Evolutionary conservation across 2,797 vertebrate species (phyloP).

Genomic region (Holocentrus rufus): DNA sequence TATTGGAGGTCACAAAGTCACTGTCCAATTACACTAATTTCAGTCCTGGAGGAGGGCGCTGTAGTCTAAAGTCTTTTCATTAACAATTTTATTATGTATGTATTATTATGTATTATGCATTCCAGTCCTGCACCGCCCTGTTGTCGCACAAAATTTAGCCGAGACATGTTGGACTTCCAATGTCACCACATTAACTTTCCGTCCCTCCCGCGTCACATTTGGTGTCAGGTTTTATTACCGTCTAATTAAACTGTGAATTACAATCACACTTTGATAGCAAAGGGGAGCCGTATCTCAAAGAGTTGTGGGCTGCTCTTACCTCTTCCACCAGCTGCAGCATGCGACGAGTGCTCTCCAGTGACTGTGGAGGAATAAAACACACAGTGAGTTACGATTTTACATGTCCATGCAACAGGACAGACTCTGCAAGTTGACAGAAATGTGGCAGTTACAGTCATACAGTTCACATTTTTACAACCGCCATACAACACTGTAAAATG

Average conservation of each 20-base stretch:
- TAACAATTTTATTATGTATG: neutral
- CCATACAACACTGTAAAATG: neutral
- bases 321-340: conserved; percentile 99
- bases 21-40: too few relatives aligned
- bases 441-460: too few relatives aligned
- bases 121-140: too few relatives aligned
- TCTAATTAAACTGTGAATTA: neutral
- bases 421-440: neutral
- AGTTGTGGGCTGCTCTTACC: conserved; percentile 82
- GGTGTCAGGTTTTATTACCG: conserved; percentile 1
- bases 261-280: neutral
- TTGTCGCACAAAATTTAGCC: neutral
- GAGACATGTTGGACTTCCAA: neutral
- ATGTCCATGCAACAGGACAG: neutral
- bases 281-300: neutral
- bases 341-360: conserved; percentile 97
- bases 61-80: neutral
- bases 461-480: neutral
- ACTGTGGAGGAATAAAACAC: conserved; percentile 80
- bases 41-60: too few relatives aligned
- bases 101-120: too few relatives aligned
- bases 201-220: conserved; percentile 5
- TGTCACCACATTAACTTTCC: neutral
- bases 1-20: too few relatives aligned
- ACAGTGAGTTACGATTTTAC: conserved; percentile 33